Evolutionary conservation across 2,113 vertebrate genomes (phyloP).

Genomic region (Egretta garzetta): DNA sequence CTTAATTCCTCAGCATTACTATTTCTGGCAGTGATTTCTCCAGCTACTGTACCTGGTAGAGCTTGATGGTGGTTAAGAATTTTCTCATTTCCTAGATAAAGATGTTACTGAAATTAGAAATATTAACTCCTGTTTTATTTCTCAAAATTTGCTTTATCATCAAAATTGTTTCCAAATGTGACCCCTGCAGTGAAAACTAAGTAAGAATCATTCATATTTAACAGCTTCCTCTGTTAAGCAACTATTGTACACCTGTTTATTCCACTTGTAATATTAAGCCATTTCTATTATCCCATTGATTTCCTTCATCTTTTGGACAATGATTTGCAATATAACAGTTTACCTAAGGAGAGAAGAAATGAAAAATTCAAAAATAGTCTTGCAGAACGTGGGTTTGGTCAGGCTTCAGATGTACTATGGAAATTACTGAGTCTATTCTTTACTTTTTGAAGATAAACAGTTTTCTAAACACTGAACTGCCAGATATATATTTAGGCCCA

Average conservation of each 20-base stretch:
- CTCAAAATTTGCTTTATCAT: not conserved
- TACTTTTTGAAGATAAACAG: not conserved
- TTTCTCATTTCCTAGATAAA: not conserved
- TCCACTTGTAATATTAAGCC: not conserved
- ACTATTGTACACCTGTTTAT: not conserved
- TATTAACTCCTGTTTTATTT: not conserved
- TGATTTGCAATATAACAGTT: not conserved
- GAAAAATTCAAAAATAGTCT: not conserved
- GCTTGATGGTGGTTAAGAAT: not conserved
- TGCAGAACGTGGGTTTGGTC: not conserved
- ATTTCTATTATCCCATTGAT: not conserved
- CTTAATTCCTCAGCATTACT: not conserved
- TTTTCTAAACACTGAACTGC: not conserved
- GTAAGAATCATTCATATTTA: not conserved
- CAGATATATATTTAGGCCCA: not conserved
- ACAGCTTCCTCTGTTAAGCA: not conserved
- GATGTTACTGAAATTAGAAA: not conserved
- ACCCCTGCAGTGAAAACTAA: not conserved
- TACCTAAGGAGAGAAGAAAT: not conserved
- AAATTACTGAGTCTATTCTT: not conserved
- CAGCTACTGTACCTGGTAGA: not conserved
- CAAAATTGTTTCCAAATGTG: constrained; percentile 15
- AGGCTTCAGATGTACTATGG: not conserved
- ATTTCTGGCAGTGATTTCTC: not conserved
- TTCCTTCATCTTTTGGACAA: not conserved